These are phyloP conservation scores for Neopelma chrysocephalum DNA, from an alignment of 2,797 vertebrate species.

Conservation along the genomic window DNA sequence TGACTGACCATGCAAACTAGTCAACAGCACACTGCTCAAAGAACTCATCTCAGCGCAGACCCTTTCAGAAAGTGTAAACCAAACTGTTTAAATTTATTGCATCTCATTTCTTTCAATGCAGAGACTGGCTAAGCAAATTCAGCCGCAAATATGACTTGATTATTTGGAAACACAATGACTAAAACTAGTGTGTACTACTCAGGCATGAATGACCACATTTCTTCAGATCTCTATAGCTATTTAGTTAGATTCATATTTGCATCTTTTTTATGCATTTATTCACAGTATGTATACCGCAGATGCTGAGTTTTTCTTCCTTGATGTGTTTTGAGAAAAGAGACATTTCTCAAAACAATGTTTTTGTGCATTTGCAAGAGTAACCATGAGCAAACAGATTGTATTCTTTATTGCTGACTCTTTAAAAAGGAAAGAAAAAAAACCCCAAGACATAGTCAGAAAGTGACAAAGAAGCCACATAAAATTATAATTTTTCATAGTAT, in stretches of 20 bases:
- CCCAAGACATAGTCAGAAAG: background rate
- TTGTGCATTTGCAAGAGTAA: background rate
- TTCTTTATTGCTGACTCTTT: background rate
- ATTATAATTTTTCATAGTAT: background rate
- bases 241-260: background rate
- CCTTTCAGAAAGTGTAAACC: background rate
- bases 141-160: background rate
- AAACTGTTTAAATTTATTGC: background rate
- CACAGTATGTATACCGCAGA: background rate
- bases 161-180: background rate
- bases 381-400: background rate
- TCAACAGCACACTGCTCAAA: fast-evolving
- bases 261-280: background rate
- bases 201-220: background rate
- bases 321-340: background rate
- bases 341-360: background rate
- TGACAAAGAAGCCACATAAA: background rate
- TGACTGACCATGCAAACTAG: fast-evolving
- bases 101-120: background rate
- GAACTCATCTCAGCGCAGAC: background rate
- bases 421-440: background rate
- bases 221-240: background rate
- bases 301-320: background rate
- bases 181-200: background rate
- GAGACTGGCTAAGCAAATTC: background rate